phyloP scores from a whole-genome alignment of 2,888 invertebrate species.

The Podotricha telesiphe region DNA sequence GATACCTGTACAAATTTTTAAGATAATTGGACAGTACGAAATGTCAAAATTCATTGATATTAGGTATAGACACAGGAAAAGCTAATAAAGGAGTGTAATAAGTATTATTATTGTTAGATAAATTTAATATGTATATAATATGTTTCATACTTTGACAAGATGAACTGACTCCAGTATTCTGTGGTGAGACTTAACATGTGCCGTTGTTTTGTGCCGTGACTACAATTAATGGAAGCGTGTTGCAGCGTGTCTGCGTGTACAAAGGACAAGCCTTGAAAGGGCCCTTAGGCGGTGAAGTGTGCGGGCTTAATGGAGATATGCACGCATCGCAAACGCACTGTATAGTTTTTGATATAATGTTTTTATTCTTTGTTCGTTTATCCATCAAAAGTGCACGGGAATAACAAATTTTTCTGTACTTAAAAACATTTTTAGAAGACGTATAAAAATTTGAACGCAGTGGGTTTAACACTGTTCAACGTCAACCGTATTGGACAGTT shows the following conservation, averaged over 20 bases:
- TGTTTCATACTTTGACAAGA: conserved; percentile 33
- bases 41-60: too few relatives aligned
- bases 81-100: too few relatives aligned
- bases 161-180: conserved; percentile 39
- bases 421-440: too few relatives aligned
- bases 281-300: conserved; percentile 47
- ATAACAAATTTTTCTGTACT: not conserved
- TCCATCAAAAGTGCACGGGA: not conserved
- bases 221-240: conserved; percentile 46
- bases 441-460: too few relatives aligned
- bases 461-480: too few relatives aligned
- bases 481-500: too few relatives aligned
- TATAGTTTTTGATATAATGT: conserved; percentile 32
- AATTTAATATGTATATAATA: conserved; percentile 25
- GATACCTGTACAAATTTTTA: too few relatives aligned
- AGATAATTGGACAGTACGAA: too few relatives aligned
- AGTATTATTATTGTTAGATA: not conserved
- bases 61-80: too few relatives aligned
- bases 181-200: conserved; percentile 44
- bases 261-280: conserved; percentile 48
- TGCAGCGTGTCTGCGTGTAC: conserved; percentile 46
- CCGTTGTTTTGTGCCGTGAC: conserved; percentile 44
- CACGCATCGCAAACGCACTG: conserved; percentile 49
- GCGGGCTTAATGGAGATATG: conserved; percentile 47
- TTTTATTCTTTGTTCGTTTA: conserved; percentile 17